Base-by-base conservation (phyloP, 2,797 vertebrate species). In the Syngnathus rostellatus region DNA sequence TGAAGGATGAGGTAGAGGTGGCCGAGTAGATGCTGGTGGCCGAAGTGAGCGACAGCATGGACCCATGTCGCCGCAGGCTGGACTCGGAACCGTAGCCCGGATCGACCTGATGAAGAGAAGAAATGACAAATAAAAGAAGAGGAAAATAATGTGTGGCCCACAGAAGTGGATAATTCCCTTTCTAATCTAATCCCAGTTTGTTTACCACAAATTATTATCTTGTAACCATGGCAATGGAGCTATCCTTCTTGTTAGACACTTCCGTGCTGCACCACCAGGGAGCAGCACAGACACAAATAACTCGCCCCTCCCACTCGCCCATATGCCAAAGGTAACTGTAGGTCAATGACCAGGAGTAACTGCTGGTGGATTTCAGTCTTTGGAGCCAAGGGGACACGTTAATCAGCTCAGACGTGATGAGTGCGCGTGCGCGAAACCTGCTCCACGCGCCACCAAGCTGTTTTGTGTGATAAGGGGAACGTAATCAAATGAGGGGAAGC, bases 11-110 rank as follows among this genome's bases (percentile, higher is more conserved):
- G 0, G 95, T 94, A 74, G 96, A 99, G 67, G 96, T 96, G 12
- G 97, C 94, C 21, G 97, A 99, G 85, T 93, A 96, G 55, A 94
- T 92, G 71, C 97, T 99, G 77, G 94, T 93, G 78, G 94, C 96
- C n/a, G 96, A 98, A 1, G 94, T 94, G 74, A 99, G 92, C 39
- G 97, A 99, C 66, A 96, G 90, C 94, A 96, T 95, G 71, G 97
- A 98, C 78, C 95, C 95, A 77, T 98, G 95, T 69, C 94, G 92
- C 31, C 95, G 90, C 77, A 98, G 91, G 71, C 95, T 98, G 69
- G 94, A 95, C 80, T 99, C 95, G 0, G 97, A 99, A 68, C 95
- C 95, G 83, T 98, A 98, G 60, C 96, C 96, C 62, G 95, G 97
- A 87, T 99, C 96, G 38, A 91, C 94, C 96, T 98, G 41, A 6